Percentiles rank a stretch among this genome's conserved stretches.
Evolutionary conservation across 1,140 invertebrate genomes (phyloP).

Genomic region (Apis laboriosa): DNA sequence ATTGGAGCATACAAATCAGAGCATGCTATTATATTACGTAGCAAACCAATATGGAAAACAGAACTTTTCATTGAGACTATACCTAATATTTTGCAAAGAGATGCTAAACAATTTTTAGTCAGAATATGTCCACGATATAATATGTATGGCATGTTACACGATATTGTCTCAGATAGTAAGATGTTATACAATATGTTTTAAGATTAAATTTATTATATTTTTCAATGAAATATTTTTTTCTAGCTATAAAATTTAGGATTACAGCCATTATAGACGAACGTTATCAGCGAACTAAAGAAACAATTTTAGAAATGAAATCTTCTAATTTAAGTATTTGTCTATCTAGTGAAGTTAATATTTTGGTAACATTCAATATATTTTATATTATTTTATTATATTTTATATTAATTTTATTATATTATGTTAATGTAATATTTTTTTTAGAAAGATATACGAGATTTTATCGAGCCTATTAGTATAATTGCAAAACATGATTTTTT

Average conservation of each 20-base stretch:
- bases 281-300: slow-evolving; percentile 54
- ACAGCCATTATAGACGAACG: slow-evolving; percentile 55
- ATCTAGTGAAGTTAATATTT: slow-evolving; percentile 32
- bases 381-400: not conserved
- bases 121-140: slow-evolving; percentile 66
- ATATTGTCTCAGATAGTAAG: slow-evolving; percentile 22
- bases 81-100: slow-evolving; percentile 76
- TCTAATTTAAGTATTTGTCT: not conserved
- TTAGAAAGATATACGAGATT: slow-evolving; percentile 47
- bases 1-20: slow-evolving; percentile 84
- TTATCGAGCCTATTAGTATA: slow-evolving; percentile 68
- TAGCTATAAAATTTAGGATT: slow-evolving; percentile 42
- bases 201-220: not conserved
- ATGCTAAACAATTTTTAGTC: slow-evolving; percentile 75
- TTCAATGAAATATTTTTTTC: slow-evolving; percentile 5
- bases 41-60: slow-evolving; percentile 82
- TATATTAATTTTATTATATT: not conserved
- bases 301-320: slow-evolving; percentile 19
- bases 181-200: slow-evolving; percentile 31
- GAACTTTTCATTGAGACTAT: slow-evolving; percentile 47
- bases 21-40: slow-evolving; percentile 81
- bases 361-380: slow-evolving; percentile 38
- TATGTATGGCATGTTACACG: slow-evolving; percentile 25
- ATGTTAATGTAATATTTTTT: slow-evolving; percentile 38
- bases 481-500: slow-evolving; percentile 58